Conservation (phyloP, 30 jellyfish, hydroid and myxozoan genomes). For the Hydractinia symbiolongicarpus region DNA sequence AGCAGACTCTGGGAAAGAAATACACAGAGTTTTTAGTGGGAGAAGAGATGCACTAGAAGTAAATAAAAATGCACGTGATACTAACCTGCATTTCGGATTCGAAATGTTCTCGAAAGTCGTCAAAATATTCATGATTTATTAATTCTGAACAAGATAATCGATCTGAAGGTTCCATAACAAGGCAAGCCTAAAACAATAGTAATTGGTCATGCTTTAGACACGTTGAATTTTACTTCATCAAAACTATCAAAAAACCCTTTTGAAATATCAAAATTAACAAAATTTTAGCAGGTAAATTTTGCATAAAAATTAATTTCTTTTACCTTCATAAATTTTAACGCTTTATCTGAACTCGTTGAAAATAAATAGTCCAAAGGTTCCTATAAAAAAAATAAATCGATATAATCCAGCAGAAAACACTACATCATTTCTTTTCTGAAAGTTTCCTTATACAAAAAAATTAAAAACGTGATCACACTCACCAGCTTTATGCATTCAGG, state of each 20-base stretch:
- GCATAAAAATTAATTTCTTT: background rate
- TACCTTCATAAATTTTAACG: constrained; percentile 83
- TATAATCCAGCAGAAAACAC: background rate
- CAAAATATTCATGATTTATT: constrained; percentile 68
- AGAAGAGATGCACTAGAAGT: background rate
- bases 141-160: constrained; percentile 77
- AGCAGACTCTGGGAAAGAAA: background rate
- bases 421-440: background rate
- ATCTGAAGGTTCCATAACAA: constrained; percentile 84
- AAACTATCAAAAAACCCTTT: background rate
- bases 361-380: constrained; percentile 74
- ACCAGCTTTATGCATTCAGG: constrained; percentile 88
- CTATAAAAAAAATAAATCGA: constrained; percentile 25
- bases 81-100: constrained; percentile 82
- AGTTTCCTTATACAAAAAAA: background rate
- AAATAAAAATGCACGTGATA: background rate
- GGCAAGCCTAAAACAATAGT: constrained; percentile 53
- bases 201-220: too few relatives aligned
- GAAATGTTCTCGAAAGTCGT: constrained; percentile 49
- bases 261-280: background rate
- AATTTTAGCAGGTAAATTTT: background rate
- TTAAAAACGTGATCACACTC: background rate
- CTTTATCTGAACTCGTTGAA: constrained; percentile 51
- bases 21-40: constrained; percentile 16
- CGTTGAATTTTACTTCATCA: background rate